Evolutionary conservation across 2,888 invertebrate species (phyloP).

Genomic region (Yponomeuta sedellus): DNA sequence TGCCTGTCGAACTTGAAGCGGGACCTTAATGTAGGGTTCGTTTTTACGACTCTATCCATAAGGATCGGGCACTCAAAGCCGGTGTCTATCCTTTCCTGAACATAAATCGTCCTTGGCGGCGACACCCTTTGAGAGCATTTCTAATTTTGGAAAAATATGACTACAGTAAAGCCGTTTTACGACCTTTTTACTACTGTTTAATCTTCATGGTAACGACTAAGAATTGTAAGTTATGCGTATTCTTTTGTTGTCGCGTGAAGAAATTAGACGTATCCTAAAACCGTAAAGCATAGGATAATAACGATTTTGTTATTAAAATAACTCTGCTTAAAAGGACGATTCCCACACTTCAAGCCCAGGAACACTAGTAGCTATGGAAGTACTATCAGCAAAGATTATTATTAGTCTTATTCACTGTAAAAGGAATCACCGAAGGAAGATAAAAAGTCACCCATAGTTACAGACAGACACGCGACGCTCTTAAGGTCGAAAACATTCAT

Average conservation of each 20-base stretch:
- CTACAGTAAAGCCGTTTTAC: constrained; percentile 61
- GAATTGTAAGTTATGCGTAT: constrained; percentile 12
- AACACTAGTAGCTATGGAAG: neutral
- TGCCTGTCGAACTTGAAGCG: constrained; percentile 25
- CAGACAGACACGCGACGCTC: constrained; percentile 38
- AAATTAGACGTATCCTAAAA: constrained; percentile 5
- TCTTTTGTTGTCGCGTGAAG: constrained; percentile 10
- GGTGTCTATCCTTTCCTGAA: constrained; percentile 44
- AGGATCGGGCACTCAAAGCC: constrained; percentile 33
- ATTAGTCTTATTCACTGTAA: neutral
- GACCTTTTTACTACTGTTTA: constrained; percentile 69
- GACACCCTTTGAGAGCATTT: constrained; percentile 55
- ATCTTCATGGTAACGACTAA: constrained; percentile 51
- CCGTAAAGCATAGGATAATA: neutral
- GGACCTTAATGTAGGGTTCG: constrained; percentile 35
- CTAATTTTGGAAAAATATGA: constrained; percentile 61
- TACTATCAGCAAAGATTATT: neutral
- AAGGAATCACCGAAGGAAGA: neutral
- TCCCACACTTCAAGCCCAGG: neutral
- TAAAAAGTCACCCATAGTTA: constrained; percentile 1
- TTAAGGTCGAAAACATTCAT: constrained; percentile 30
- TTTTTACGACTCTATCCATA: constrained; percentile 63
- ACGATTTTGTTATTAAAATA: neutral
- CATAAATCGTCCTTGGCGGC: constrained; percentile 48
- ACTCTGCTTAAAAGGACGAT: neutral